A percentile compares a stretch with the other conserved stretches of the same genome.
Evolutionary conservation across 2,888 invertebrate genomes (phyloP).

Genomic region (Fragum fragum): DNA sequence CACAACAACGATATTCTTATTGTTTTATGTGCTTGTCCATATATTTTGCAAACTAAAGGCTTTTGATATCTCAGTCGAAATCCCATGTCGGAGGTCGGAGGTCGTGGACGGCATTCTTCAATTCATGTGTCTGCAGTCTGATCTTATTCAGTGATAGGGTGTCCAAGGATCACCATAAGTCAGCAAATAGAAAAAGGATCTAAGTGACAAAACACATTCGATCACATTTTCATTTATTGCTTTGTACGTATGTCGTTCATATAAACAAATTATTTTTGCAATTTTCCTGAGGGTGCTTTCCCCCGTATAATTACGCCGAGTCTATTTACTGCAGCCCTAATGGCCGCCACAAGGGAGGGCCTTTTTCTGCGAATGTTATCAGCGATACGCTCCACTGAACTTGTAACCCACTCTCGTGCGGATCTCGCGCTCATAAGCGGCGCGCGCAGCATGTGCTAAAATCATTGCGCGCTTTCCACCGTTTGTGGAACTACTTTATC

Average conservation of each 20-base stretch:
- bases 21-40: too few relatives aligned
- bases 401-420: conserved; percentile 59
- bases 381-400: conserved; percentile 45
- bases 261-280: conserved; percentile 20
- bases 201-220: conserved; percentile 18
- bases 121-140: too few relatives aligned
- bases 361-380: conserved; percentile 66
- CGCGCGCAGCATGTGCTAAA: conserved; percentile 69
- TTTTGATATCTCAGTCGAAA: too few relatives aligned
- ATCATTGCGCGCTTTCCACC: conserved; percentile 48
- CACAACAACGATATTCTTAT: too few relatives aligned
- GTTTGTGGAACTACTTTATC: conserved; percentile 63
- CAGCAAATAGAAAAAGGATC: background rate
- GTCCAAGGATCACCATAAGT: too few relatives aligned
- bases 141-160: too few relatives aligned
- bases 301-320: conserved; percentile 3
- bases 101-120: too few relatives aligned
- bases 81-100: too few relatives aligned
- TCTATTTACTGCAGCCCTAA: conserved; percentile 37
- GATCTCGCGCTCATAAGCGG: conserved; percentile 59
- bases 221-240: background rate
- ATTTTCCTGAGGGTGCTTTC: conserved; percentile 8
- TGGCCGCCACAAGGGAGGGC: conserved; percentile 44
- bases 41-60: too few relatives aligned
- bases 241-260: conserved; percentile 20